Evolutionary conservation across 2,113 vertebrate genomes (phyloP).

Genomic region (Triplophysa dalaica): DNA sequence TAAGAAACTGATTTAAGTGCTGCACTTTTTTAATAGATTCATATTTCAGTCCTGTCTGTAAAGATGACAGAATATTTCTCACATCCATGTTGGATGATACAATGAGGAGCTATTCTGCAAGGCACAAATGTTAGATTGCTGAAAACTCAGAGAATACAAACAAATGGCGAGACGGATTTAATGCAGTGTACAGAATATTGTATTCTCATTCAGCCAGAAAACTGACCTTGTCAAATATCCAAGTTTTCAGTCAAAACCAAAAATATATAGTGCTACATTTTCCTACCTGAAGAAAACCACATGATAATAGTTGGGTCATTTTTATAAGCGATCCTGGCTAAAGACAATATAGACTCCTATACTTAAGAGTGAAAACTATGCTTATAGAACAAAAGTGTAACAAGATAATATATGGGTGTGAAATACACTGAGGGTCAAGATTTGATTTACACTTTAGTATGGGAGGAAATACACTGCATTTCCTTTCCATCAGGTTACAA

Average conservation of each 20-base stretch:
- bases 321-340: conserved; percentile 36
- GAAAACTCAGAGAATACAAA: conserved; percentile 27
- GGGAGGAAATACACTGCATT: conserved; percentile 48
- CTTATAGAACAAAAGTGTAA: conserved; percentile 51
- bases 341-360: conserved; percentile 11
- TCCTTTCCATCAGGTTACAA: conserved; percentile 53
- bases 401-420: conserved; percentile 50
- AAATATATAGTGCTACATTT: conserved; percentile 32
- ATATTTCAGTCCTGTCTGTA: conserved; percentile 48
- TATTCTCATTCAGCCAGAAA: conserved; percentile 64
- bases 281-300: conserved; percentile 42
- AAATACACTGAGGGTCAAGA: conserved; percentile 52
- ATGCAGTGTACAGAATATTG: conserved; percentile 55
- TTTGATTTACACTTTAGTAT: conserved; percentile 51
- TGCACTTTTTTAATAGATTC: conserved; percentile 51
- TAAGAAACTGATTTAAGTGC: conserved; percentile 11
- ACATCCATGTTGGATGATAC: conserved; percentile 52
- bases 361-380: conserved; percentile 33
- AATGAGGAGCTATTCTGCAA: conserved; percentile 60
- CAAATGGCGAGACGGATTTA: conserved; percentile 45
- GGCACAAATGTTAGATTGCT: conserved; percentile 62
- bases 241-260: conserved; percentile 45
- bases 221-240: conserved; percentile 67
- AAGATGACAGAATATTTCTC: conserved; percentile 53
- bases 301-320: conserved; percentile 24